These are phyloP conservation scores for Gryllus bimaculatus DNA, from an alignment of 1,140 invertebrate genomes.

Conservation along the genomic window DNA sequence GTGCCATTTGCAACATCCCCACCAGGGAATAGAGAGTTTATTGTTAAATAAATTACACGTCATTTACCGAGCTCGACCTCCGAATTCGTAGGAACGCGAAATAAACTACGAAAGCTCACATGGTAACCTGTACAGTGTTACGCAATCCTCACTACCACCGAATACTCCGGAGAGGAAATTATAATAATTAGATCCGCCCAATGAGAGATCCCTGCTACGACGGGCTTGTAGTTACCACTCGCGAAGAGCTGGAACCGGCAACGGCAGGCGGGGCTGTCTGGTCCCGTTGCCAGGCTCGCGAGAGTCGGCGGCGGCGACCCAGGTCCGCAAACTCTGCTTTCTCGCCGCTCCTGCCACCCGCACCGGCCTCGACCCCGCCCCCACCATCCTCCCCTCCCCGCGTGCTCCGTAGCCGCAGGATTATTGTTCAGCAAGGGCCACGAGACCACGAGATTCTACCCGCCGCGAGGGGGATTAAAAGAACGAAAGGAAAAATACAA, in stretches of 20 bases:
- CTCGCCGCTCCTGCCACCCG: background rate
- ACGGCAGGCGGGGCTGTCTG: background rate
- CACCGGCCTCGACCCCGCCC: too few species aligned
- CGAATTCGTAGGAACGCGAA: background rate
- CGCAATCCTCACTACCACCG: background rate
- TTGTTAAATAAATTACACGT: background rate
- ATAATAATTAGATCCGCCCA: background rate
- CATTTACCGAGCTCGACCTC: background rate
- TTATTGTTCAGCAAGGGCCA: background rate
- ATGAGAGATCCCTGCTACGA: background rate
- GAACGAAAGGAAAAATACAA: background rate
- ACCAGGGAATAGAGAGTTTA: too few species aligned
- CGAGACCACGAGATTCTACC: background rate
- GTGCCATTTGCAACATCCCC: too few species aligned
- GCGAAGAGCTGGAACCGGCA: background rate
- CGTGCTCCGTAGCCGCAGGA: background rate
- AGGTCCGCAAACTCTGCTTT: background rate
- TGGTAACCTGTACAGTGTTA: background rate
- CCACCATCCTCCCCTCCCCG: too few species aligned
- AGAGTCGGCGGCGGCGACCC: background rate
- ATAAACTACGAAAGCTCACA: background rate
- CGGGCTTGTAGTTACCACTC: background rate
- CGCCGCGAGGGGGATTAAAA: background rate
- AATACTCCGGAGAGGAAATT: background rate
- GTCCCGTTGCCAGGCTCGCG: background rate